Percentiles rank a stretch among this genome's conserved stretches.
Conservation (phyloP, 2,113 vertebrate genomes). For the Callipepla californica region DNA sequence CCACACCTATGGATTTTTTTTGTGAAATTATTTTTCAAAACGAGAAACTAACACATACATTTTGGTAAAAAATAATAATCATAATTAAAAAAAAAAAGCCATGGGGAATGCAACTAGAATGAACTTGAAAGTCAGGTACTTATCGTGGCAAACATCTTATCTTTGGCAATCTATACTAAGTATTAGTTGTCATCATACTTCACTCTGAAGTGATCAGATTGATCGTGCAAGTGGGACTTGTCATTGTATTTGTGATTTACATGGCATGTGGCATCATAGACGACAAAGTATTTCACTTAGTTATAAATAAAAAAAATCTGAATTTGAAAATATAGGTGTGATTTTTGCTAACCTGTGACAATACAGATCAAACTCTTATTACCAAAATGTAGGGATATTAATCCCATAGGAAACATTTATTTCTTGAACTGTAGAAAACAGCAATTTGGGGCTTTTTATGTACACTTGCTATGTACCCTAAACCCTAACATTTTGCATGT, state of each 20-base stretch:
- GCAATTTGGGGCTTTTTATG: not conserved
- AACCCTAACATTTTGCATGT: not conserved
- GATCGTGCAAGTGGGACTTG: not conserved
- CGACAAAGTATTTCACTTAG: not conserved
- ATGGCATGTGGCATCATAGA: not conserved
- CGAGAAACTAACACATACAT: not conserved
- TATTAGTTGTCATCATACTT: not conserved
- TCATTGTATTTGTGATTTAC: not conserved
- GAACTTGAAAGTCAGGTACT: fast-evolving
- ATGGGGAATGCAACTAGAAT: not conserved
- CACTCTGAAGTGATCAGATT: not conserved
- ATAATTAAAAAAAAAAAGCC: not conserved
- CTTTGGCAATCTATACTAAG: not conserved
- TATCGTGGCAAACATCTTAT: not conserved
- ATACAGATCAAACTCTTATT: not conserved
- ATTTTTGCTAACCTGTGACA: not conserved
- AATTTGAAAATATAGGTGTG: not conserved
- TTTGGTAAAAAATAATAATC: not conserved
- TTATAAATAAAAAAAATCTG: not conserved
- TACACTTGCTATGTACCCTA: not conserved
- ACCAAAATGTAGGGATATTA: not conserved
- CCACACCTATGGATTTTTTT: not conserved
- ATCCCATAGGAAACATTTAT: not conserved
- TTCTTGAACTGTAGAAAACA: not conserved
- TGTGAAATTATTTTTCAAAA: not conserved